Evolutionary conservation across 2,888 invertebrate species (phyloP).

Genomic region (Diplolepis rosae): DNA sequence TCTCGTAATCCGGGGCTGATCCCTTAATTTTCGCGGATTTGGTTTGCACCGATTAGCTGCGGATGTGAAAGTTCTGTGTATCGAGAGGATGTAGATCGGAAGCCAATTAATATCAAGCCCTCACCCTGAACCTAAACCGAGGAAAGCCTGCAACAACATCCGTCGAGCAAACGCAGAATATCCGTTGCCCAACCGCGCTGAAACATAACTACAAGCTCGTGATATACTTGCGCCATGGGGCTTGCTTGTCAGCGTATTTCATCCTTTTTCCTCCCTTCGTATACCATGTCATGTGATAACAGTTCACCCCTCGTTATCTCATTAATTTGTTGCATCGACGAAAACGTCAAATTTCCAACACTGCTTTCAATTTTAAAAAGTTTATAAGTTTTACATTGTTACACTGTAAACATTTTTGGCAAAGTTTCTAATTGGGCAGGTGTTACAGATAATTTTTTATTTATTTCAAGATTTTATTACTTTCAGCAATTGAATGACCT

Average conservation of each 20-base stretch:
- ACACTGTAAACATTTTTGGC: too few species aligned
- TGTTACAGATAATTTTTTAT: too few species aligned
- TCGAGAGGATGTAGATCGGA: slow-evolving; percentile 54
- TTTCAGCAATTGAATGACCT: too few species aligned
- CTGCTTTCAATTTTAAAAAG: neutral
- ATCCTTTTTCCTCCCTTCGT: slow-evolving; percentile 50
- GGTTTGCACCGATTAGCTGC: slow-evolving; percentile 47
- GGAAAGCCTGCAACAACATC: slow-evolving; percentile 37
- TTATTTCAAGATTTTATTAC: too few species aligned
- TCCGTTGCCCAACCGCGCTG: slow-evolving; percentile 52
- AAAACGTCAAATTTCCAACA: slow-evolving; percentile 37
- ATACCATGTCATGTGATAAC: slow-evolving; percentile 62
- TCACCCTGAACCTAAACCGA: slow-evolving; percentile 34
- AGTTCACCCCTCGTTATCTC: slow-evolving; percentile 63
- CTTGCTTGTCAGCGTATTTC: slow-evolving; percentile 63
- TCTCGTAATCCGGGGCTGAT: slow-evolving; percentile 63
- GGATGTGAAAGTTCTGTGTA: slow-evolving; percentile 43
- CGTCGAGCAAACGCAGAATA: slow-evolving; percentile 45
- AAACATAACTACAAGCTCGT: slow-evolving; percentile 59
- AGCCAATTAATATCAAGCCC: slow-evolving; percentile 50
- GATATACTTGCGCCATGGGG: slow-evolving; percentile 67
- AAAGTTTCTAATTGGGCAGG: too few species aligned
- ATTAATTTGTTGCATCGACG: slow-evolving; percentile 50
- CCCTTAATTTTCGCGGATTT: slow-evolving; percentile 66
- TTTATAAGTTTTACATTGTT: too few species aligned